These are phyloP conservation scores for Antigone vipio DNA, from an alignment of 2,113 vertebrate genomes.

Conservation along the genomic window DNA sequence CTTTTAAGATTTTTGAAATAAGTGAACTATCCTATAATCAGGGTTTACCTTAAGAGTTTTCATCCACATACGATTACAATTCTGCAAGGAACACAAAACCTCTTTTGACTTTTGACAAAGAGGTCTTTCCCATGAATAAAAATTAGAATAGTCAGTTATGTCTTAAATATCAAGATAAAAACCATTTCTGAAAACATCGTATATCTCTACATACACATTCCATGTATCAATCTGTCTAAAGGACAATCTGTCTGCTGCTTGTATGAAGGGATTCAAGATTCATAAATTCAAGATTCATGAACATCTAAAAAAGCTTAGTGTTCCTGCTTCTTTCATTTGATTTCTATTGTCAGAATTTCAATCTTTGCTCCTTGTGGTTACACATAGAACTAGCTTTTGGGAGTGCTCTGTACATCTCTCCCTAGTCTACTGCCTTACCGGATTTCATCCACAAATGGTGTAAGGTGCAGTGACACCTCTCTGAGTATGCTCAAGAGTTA, in stretches of 20 bases:
- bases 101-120: background rate
- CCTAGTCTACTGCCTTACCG: background rate
- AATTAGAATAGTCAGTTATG: background rate
- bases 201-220: background rate
- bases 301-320: background rate
- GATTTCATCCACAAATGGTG: background rate
- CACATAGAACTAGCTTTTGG: background rate
- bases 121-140: background rate
- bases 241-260: background rate
- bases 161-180: background rate
- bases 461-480: background rate
- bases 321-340: background rate
- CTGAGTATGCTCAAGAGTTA: background rate
- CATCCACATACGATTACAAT: background rate
- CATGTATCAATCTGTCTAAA: background rate
- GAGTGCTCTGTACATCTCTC: background rate
- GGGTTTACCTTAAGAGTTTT: background rate
- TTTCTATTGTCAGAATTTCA: background rate
- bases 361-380: background rate
- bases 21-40: background rate
- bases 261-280: background rate
- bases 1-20: background rate
- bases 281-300: background rate
- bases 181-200: background rate
- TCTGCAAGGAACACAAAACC: background rate